Conservation (phyloP, 2,797 vertebrate species). For the Syndactyla subalaris region DNA sequence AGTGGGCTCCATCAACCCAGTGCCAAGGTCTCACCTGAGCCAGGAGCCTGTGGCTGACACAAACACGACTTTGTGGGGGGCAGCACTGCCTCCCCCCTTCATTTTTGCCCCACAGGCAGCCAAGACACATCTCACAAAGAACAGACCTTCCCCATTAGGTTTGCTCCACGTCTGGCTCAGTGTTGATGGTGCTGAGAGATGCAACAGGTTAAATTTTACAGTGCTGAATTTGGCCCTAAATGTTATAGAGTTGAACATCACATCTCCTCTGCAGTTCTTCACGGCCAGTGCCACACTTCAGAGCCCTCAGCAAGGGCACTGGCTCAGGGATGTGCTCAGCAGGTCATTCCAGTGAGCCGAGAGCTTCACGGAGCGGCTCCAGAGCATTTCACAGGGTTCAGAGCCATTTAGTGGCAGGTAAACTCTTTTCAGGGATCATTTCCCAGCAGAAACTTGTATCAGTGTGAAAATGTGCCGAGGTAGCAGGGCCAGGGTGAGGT, state of each 20-base stretch:
- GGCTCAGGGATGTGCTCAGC: not conserved
- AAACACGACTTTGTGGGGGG: too few relatives aligned
- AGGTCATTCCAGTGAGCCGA: not conserved
- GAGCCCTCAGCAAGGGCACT: not conserved
- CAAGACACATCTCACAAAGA: not conserved
- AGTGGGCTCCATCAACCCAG: not conserved
- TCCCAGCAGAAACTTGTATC: not conserved
- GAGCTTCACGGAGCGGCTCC: not conserved
- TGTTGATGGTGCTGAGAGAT: fast-evolving
- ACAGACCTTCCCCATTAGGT: fast-evolving
- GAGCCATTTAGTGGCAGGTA: conserved; percentile 18
- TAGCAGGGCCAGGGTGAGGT: not conserved
- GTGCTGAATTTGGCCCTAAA: not conserved
- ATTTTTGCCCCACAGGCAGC: not conserved
- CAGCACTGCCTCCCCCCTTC: too few relatives aligned
- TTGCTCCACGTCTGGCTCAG: not conserved
- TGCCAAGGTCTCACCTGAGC: not conserved
- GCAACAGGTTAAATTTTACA: not conserved
- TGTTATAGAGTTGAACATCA: fast-evolving
- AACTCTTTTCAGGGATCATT: conserved; percentile 57
- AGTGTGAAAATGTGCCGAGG: not conserved
- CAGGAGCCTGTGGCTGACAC: not conserved
- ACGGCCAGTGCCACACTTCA: not conserved
- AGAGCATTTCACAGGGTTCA: not conserved
- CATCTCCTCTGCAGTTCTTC: not conserved